phyloP scores from a whole-genome alignment of 1,140 invertebrate genomes.

The Drosophila subobscura region DNA sequence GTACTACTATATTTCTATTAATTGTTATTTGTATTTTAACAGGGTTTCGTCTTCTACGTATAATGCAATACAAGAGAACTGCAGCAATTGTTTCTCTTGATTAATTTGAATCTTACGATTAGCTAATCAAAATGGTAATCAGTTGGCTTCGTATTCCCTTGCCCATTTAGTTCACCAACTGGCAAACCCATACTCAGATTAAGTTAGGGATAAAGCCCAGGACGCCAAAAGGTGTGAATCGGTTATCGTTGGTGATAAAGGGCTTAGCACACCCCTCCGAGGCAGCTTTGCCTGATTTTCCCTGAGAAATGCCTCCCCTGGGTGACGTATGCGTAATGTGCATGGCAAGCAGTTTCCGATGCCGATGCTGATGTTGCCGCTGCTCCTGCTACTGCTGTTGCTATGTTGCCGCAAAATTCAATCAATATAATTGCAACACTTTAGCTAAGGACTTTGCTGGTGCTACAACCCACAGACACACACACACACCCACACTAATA shows the following conservation, averaged over 20 bases:
- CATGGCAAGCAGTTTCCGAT: slow-evolving; percentile 13
- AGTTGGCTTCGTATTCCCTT: slow-evolving; percentile 8
- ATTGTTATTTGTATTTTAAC: too few relatives aligned
- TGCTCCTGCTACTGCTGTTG: slow-evolving; percentile 5
- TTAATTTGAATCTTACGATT: slow-evolving; percentile 11
- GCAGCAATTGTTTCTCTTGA: background rate
- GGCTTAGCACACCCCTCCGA: slow-evolving; percentile 27
- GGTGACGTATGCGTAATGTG: slow-evolving; percentile 44
- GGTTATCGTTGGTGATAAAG: slow-evolving; percentile 24
- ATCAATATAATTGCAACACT: slow-evolving; percentile 81
- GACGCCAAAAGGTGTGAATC: slow-evolving; percentile 40
- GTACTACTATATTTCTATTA: too few relatives aligned
- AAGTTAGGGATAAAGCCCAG: slow-evolving; percentile 24
- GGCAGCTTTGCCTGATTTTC: background rate
- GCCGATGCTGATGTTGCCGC: background rate
- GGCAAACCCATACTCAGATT: background rate
- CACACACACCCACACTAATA: slow-evolving; percentile 1
- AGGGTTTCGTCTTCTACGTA: too few relatives aligned
- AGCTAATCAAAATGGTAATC: background rate
- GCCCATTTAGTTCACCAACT: background rate
- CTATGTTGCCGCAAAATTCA: slow-evolving; percentile 63
- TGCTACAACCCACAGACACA: slow-evolving; percentile 9
- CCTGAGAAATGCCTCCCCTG: slow-evolving; percentile 30
- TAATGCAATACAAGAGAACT: too few relatives aligned
- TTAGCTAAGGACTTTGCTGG: slow-evolving; percentile 59